phyloP scores from a whole-genome alignment of 2,113 vertebrate genomes.

The Hippocampus barbouri region DNA sequence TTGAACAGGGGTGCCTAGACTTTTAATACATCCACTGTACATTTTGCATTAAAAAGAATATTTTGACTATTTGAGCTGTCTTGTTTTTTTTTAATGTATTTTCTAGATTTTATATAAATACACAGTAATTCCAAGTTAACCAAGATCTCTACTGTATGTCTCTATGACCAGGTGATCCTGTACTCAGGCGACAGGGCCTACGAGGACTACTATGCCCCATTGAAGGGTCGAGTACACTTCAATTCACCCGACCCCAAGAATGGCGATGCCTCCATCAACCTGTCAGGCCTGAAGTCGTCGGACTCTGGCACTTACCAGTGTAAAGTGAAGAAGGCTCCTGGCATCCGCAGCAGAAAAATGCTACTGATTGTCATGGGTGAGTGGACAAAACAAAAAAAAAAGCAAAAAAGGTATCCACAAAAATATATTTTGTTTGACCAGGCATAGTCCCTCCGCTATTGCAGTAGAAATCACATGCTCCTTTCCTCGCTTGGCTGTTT shows the following conservation, averaged over 20 bases:
- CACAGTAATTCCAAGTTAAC: neutral
- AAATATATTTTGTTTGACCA: conserved; percentile 2
- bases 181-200: conserved; percentile 83
- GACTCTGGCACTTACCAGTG: conserved; percentile 91
- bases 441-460: conserved; percentile 24
- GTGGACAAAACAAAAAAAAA: conserved; percentile 12
- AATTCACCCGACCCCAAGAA: conserved; percentile 76
- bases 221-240: conserved; percentile 84
- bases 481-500: conserved; percentile 44
- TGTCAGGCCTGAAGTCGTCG: conserved; percentile 76
- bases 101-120: neutral
- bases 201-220: conserved; percentile 70
- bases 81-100: neutral
- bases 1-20: neutral
- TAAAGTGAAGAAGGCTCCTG: conserved; percentile 94
- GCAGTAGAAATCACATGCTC: conserved; percentile 30
- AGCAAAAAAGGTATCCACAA: neutral
- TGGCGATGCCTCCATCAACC: conserved; percentile 87
- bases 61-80: neutral
- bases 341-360: conserved; percentile 80
- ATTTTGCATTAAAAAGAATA: neutral
- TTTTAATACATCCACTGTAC: conserved; percentile 12
- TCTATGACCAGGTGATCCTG: conserved; percentile 78
- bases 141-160: neutral
- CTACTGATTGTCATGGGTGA: conserved; percentile 88